phyloP scores from a whole-genome alignment of 2,888 invertebrate genomes.

The Fragum whitleyi region DNA sequence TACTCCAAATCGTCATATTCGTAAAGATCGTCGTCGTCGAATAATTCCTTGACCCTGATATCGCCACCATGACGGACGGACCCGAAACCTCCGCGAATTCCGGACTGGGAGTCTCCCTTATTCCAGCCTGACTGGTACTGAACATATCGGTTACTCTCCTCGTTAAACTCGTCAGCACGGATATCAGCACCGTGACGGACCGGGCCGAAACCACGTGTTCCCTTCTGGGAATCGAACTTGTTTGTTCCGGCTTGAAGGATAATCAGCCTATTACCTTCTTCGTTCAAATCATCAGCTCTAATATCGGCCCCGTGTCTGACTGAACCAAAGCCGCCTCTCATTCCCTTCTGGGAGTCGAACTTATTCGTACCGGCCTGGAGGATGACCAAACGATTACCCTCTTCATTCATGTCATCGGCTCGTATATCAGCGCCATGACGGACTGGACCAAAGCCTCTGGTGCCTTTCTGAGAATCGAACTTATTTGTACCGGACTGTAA shows the following conservation, averaged over 20 bases:
- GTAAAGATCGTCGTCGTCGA: slow-evolving; percentile 71
- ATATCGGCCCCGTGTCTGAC: slow-evolving; percentile 83
- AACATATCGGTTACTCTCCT: slow-evolving; percentile 78
- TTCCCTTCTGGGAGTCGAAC: slow-evolving; percentile 82
- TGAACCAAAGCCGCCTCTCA: slow-evolving; percentile 77
- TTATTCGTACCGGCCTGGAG: slow-evolving; percentile 84
- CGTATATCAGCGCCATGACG: slow-evolving; percentile 83
- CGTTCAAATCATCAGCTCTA: slow-evolving; percentile 78
- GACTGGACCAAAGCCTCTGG: slow-evolving; percentile 76
- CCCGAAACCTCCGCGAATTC: slow-evolving; percentile 82
- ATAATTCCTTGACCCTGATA: slow-evolving; percentile 70
- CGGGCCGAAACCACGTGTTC: slow-evolving; percentile 80
- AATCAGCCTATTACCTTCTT: slow-evolving; percentile 78
- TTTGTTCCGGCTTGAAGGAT: slow-evolving; percentile 83
- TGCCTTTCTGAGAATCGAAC: slow-evolving; percentile 82
- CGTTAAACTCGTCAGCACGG: slow-evolving; percentile 78
- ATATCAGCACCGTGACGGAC: slow-evolving; percentile 83
- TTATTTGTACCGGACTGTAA: slow-evolving; percentile 84
- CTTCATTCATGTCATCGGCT: slow-evolving; percentile 78
- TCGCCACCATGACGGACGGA: slow-evolving; percentile 82
- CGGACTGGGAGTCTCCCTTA: slow-evolving; percentile 82
- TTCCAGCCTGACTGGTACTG: slow-evolving; percentile 83
- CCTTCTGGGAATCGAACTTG: slow-evolving; percentile 82
- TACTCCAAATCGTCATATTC: slow-evolving; percentile 82
- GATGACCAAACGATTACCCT: slow-evolving; percentile 79